Evolutionary conservation across 2,113 vertebrate genomes (phyloP).

Genomic region (Rhipidura dahli): DNA sequence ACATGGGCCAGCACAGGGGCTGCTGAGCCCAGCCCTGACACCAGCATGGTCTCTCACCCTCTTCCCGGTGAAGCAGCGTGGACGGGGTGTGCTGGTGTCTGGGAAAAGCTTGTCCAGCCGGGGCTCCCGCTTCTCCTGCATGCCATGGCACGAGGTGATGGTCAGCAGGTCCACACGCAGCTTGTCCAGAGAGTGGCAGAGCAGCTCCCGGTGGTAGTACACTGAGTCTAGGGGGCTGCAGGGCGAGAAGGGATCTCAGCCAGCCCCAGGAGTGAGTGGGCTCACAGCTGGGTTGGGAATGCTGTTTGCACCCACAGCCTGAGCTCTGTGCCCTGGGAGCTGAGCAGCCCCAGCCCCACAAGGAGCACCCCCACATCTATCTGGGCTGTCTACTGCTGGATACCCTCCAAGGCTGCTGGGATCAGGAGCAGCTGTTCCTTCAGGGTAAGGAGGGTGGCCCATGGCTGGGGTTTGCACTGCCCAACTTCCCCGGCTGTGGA

Average conservation of each 20-base stretch:
- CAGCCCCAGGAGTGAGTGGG: background rate
- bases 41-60: constrained; percentile 67
- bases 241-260: background rate
- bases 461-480: background rate
- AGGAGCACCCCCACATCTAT: background rate
- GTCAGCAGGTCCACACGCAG: constrained; percentile 93
- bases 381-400: background rate
- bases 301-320: rapidly evolving
- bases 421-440: rapidly evolving
- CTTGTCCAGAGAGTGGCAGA: constrained; percentile 91
- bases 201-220: constrained; percentile 92
- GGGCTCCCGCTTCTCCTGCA: constrained; percentile 87
- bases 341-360: background rate
- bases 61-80: constrained; percentile 85
- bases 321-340: rapidly evolving
- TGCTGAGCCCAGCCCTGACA: rapidly evolving
- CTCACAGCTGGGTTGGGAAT: rapidly evolving
- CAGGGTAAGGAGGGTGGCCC: background rate
- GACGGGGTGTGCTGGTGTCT: constrained; percentile 80
- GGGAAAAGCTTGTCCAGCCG: constrained; percentile 93
- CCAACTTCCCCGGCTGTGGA: background rate
- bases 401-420: background rate
- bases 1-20: rapidly evolving
- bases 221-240: constrained; percentile 78
- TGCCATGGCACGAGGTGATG: constrained; percentile 88